Evolutionary conservation across 2,888 invertebrate genomes (phyloP), one percentile per base, ranked within the genome.

Genomic region (Koerneria pararmatus): DNA sequence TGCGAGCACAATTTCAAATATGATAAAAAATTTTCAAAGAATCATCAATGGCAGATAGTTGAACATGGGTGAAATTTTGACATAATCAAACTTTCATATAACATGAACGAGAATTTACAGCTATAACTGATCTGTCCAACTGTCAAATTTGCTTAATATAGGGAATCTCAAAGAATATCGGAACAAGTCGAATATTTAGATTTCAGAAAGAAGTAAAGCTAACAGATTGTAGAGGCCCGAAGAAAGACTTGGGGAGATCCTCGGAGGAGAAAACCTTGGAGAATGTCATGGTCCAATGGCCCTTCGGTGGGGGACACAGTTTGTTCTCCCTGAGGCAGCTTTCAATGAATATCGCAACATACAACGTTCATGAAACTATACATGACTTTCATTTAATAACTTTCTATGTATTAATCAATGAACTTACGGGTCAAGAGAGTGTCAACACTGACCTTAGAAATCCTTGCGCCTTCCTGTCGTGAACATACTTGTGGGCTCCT

Each of bases 251-350:
- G 34, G 82, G 82, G 46, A 82, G 71, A 70, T 82, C 82, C 56
- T 80, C 80, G 27, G 78, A 74, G n/a, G 80, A 76, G 76, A 83
- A 82, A 6, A 81, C 78, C 65, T 83, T 82, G 22, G 77, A 79
- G 78, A 83, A 83, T 1, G 82, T 80, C 82, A 83, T 82, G 2
- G 80, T 82, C 82, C 83, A 83, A 67, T 82, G 82, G 49, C 82
- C 82, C 68, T 75, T 76, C 6, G 78, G 76, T 27, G 78, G 79
- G 22, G 79, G 78, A 35, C 79, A 78, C 15, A 77, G 59, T 61
- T 78, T 79, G 69, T 80, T 78, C 60, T 78, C 76, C 24, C 69
- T 69, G 32, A 68, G 62, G 57, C 69, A 71, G 35, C 37, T 57
- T 31, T 41, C 27, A 6, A n/a, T n/a, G 3, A n/a, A 41, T 8